Percentiles rank a stretch among this genome's conserved stretches.
Conservation (phyloP, 2,888 invertebrate species). For the Acheta domesticus region DNA sequence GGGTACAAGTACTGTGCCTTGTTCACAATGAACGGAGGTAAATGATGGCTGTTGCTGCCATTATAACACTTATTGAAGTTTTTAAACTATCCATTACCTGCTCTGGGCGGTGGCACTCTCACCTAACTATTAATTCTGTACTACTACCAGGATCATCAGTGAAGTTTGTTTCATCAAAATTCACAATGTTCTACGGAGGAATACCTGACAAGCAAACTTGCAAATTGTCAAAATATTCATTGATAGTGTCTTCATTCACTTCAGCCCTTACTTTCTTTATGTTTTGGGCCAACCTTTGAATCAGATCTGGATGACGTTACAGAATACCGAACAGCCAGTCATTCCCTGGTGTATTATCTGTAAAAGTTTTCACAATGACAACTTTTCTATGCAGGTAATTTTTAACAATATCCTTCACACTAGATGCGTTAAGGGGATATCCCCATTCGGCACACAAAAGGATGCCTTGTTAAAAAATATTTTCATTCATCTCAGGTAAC, state of each 20-base stretch:
- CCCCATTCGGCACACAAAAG: too few species aligned
- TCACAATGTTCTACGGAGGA: conserved; percentile 40
- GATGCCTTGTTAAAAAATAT: too few species aligned
- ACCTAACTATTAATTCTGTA: conserved; percentile 36
- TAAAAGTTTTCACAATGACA: too few species aligned
- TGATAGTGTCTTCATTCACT: conserved; percentile 32
- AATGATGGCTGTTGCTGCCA: conserved; percentile 42
- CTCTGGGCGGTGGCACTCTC: conserved; percentile 38
- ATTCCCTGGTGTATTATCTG: too few species aligned
- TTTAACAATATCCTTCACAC: too few species aligned
- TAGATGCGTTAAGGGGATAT: too few species aligned
- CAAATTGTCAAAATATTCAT: conserved; percentile 39
- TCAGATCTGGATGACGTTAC: too few species aligned
- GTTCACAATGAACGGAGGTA: conserved; percentile 44
- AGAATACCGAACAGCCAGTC: too few species aligned
- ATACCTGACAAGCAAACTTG: conserved; percentile 33
- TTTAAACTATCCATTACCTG: conserved; percentile 39
- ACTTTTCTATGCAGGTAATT: too few species aligned
- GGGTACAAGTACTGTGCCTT: conserved; percentile 41
- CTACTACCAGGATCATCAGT: conserved; percentile 41
- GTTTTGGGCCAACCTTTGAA: conserved; percentile 32
- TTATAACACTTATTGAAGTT: conserved; percentile 41
- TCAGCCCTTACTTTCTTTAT: conserved; percentile 33
- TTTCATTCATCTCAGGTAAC: too few species aligned
- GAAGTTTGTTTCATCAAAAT: conserved; percentile 44